A percentile compares a stretch with the other conserved stretches of the same genome.
These are phyloP conservation scores for Nesometra sesokonis DNA, from an alignment of 35 echinoderm and acorn worm genomes.

Conservation along the genomic window DNA sequence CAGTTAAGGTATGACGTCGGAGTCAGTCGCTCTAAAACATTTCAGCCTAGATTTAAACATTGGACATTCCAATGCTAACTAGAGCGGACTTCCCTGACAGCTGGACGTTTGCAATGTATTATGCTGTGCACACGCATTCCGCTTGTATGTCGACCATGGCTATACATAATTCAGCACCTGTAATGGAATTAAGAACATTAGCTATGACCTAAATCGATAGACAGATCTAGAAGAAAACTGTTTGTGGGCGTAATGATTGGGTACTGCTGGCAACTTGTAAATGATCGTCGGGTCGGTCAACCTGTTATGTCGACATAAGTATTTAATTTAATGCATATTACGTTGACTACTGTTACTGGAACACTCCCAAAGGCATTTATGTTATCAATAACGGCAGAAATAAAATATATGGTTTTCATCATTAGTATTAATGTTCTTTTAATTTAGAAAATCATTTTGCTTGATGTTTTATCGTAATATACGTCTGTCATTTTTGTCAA, in stretches of 20 bases:
- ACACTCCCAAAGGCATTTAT: neutral
- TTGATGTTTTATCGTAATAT: too few species aligned
- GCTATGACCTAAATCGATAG: neutral
- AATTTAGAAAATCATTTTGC: neutral
- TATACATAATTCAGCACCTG: neutral
- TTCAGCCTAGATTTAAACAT: neutral
- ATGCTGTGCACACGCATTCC: neutral
- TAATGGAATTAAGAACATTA: neutral
- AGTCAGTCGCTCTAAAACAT: neutral
- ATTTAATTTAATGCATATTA: neutral
- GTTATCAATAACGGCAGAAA: neutral
- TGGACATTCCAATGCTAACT: neutral
- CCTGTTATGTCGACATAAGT: neutral
- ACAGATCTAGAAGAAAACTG: neutral
- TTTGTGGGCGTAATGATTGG: neutral
- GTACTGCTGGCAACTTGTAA: neutral
- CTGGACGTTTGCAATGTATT: neutral
- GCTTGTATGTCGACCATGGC: neutral
- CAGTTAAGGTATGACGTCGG: too few species aligned
- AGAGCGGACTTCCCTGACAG: neutral
- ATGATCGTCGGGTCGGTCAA: neutral
- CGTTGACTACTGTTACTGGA: neutral
- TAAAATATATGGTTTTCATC: neutral
- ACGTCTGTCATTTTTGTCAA: too few species aligned
- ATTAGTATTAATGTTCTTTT: neutral